Evolutionary conservation across 53 echinoderm and acorn worm species (phyloP).

Genomic region (Crossaster papposus): DNA sequence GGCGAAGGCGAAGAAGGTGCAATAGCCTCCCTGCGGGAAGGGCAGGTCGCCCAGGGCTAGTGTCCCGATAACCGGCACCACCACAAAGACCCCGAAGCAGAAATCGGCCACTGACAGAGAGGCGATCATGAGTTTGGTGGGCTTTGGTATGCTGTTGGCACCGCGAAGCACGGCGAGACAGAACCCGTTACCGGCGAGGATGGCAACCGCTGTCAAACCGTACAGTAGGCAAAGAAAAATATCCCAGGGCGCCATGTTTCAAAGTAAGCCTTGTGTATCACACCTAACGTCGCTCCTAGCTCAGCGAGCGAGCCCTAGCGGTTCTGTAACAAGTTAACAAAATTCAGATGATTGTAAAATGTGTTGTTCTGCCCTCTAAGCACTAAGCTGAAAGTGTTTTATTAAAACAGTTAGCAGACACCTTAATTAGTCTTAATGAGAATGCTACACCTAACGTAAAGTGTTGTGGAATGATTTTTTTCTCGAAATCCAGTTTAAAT

Average conservation of each 20-base stretch:
- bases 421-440: too few species aligned
- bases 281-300: too few species aligned
- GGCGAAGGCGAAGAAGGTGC: constrained; percentile 26
- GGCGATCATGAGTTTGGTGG: constrained; percentile 35
- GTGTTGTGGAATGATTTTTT: too few species aligned
- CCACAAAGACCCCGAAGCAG: constrained; percentile 32
- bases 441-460: too few species aligned
- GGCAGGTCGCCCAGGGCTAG: constrained; percentile 1
- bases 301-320: too few species aligned
- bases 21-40: neutral
- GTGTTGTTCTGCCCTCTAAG: too few species aligned
- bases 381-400: too few species aligned
- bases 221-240: constrained; percentile 20
- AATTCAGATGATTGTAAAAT: too few species aligned
- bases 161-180: constrained; percentile 38
- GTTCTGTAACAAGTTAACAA: too few species aligned
- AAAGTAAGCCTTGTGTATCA: too few species aligned
- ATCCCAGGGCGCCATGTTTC: constrained; percentile 20
- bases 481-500: too few species aligned
- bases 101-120: constrained; percentile 47
- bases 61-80: constrained; percentile 13
- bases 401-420: too few species aligned
- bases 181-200: constrained; percentile 27
- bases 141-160: constrained; percentile 7
- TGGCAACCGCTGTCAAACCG: constrained; percentile 9